Evolutionary conservation across 2,888 invertebrate species (phyloP), one percentile per base, ranked within the genome.

Genomic region (Cyclophora punctaria): DNA sequence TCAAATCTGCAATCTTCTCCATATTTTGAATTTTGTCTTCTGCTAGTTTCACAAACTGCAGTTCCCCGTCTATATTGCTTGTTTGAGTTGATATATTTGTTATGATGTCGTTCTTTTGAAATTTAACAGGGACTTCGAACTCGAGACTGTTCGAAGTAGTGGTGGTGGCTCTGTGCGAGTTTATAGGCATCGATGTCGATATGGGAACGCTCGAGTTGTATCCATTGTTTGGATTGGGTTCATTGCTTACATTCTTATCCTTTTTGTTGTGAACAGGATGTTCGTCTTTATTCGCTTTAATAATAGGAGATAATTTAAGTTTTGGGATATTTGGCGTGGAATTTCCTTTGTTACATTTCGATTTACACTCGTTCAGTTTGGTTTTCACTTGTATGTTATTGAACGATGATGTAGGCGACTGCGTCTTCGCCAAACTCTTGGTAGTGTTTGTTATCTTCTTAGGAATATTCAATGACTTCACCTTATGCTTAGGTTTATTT

Each of bases 1-100:
- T 88, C 34, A 87, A 69, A 57, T 84, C 80, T 7, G 88, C 87
- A 47, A 88, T 86, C 73, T 86, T 87, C 61, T 87, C 87, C 80
- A 87, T 88, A 58, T 87, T 87, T 57, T 86, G 80, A 47, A 86
- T 70, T 71, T 87, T 86, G 47, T 79, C 74, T 69, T 86, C 84
- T 35, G 81, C 87, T 52, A 83, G 49, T 66, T 78, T 80, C 63
- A 84, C 76, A 48, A 76, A 78, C 59, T 83, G 78, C 3, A 69
- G 64, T 62, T 86, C 83, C 46, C 65, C 61, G 43, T 78, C 78
- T 48, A 70, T 63, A 46, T 73, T 70, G 45, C 66, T 77, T 20
- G 87, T 84, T 66, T 86, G 86, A 34, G 83, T 84, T 5, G 83
- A 76, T 45, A 71, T 78, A 57, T 74, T 70, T 20, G 68, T 64